phyloP scores from a whole-genome alignment of 1,140 invertebrate genomes.

The Myzus persicae region DNA sequence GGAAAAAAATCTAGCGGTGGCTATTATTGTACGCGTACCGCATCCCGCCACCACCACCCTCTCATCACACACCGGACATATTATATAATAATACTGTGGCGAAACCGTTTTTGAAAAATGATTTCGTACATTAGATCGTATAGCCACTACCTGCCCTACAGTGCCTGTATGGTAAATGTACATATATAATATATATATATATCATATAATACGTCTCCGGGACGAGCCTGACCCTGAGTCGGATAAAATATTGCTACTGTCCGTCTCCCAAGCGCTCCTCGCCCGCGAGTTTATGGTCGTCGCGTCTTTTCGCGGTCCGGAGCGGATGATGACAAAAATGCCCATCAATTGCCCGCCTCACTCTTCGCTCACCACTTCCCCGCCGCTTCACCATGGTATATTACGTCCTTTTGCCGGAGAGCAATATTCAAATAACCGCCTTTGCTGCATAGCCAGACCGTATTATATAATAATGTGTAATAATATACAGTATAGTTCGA shows the following conservation, averaged over 20 bases:
- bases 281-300: not conserved
- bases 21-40: not conserved
- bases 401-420: not conserved
- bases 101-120: slow-evolving; percentile 47
- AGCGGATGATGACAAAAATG: not conserved
- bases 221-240: not conserved
- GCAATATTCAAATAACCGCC: not conserved
- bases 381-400: not conserved
- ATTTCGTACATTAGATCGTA: slow-evolving; percentile 30
- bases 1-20: not conserved
- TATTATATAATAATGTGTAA: not conserved
- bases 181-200: not conserved
- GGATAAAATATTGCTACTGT: not conserved
- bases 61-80: not conserved
- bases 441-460: not conserved
- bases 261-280: not conserved
- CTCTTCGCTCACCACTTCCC: too few species aligned
- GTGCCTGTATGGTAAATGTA: not conserved
- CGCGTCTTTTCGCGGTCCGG: not conserved
- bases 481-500: not conserved
- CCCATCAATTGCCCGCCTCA: not conserved
- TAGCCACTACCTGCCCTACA: not conserved
- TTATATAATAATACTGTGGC: not conserved
- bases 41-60: not conserved
- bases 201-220: not conserved